Conservation (phyloP, 2,888 invertebrate species). For the Azorinus chamasolen region DNA sequence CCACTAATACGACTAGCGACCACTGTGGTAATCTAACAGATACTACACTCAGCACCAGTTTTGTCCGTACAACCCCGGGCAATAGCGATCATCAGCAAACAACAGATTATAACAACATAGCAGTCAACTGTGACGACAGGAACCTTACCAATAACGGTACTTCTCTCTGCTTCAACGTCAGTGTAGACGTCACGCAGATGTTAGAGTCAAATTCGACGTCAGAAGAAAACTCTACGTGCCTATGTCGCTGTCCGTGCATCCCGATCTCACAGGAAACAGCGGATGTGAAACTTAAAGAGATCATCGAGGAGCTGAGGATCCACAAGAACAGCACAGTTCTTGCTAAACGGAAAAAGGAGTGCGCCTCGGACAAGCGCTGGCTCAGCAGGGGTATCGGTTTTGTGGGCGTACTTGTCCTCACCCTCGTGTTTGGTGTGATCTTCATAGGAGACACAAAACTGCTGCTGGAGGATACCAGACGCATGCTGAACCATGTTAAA, state of each 20-base stretch:
- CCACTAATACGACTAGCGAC: too few species aligned
- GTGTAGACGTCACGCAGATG: too few species aligned
- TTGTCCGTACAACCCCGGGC: too few species aligned
- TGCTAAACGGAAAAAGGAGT: conserved; percentile 25
- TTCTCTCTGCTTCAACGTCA: too few species aligned
- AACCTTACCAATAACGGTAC: too few species aligned
- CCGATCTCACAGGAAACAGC: conserved; percentile 7
- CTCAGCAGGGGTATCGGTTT: conserved; percentile 42
- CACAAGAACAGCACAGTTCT: conserved; percentile 15
- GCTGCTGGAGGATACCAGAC: conserved; percentile 1
- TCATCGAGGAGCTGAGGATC: conserved; percentile 16
- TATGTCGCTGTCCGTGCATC: conserved; percentile 20
- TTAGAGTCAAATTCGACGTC: too few species aligned
- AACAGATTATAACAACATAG: too few species aligned
- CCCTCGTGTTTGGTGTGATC: conserved; percentile 46
- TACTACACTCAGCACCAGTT: too few species aligned
- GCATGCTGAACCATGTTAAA: background rate
- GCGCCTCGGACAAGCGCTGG: conserved; percentile 39
- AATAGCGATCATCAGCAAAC: too few species aligned
- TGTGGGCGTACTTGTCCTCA: conserved; percentile 35
- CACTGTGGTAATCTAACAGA: too few species aligned
- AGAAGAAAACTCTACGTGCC: conserved; percentile 2
- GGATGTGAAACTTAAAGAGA: conserved; percentile 2
- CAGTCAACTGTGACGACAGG: too few species aligned
- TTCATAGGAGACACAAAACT: conserved; percentile 28